Evolutionary conservation across 2,797 vertebrate genomes (phyloP).

Genomic region (Columba guinea): DNA sequence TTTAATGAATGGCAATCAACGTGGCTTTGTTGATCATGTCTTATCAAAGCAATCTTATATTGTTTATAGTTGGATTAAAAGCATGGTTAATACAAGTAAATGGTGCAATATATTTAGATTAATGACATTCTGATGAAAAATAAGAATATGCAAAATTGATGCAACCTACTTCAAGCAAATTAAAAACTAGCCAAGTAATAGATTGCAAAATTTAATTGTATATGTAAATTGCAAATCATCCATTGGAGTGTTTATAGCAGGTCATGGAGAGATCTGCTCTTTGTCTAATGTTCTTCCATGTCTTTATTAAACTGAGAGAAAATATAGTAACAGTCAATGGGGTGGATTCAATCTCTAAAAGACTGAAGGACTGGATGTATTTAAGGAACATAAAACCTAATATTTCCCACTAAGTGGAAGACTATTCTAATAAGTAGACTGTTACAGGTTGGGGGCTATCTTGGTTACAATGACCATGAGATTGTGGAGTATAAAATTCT

Average conservation of each 20-base stretch:
- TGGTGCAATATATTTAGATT: background rate
- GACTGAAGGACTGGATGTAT: background rate
- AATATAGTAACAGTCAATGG: background rate
- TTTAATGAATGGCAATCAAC: slow-evolving; percentile 24
- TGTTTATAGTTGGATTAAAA: background rate
- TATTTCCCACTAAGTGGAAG: background rate
- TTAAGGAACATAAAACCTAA: background rate
- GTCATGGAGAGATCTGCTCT: background rate
- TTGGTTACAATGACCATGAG: background rate
- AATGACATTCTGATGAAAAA: background rate
- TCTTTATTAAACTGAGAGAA: background rate
- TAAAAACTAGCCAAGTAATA: background rate
- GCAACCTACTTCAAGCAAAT: background rate
- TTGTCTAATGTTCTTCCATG: background rate
- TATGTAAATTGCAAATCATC: background rate
- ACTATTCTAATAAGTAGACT: background rate
- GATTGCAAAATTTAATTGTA: background rate
- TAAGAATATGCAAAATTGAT: background rate
- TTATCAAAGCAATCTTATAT: background rate
- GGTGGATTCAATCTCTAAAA: background rate
- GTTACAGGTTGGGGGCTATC: accelerated
- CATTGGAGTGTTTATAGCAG: background rate
- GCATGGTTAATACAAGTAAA: background rate
- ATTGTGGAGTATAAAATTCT: background rate
- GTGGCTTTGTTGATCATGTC: background rate